Percentiles rank a stretch among this genome's conserved stretches.
Evolutionary conservation across 2,888 invertebrate species (phyloP).

Genomic region (Bimastos eiseni): DNA sequence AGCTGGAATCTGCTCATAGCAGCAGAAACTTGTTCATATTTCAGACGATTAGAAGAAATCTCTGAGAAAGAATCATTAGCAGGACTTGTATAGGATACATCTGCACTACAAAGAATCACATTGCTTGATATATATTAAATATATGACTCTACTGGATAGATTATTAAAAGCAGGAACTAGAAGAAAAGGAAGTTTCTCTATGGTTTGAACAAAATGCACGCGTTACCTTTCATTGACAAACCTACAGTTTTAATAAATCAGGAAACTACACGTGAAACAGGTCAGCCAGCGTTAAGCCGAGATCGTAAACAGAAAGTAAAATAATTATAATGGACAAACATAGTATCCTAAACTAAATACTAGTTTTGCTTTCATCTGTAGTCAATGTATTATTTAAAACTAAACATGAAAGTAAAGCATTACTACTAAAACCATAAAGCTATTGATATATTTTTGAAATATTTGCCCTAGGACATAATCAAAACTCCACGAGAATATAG

Average conservation of each 20-base stretch:
- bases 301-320: background rate
- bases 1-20: background rate
- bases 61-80: background rate
- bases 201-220: background rate
- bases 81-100: background rate
- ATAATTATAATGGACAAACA: background rate
- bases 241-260: no score
- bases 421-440: background rate
- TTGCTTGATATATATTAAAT: no score
- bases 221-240: background rate
- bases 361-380: background rate
- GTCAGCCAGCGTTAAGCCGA: background rate
- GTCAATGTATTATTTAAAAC: background rate
- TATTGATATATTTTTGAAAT: background rate
- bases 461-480: background rate
- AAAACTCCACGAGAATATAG: background rate
- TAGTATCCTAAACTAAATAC: background rate
- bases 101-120: background rate
- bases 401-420: background rate
- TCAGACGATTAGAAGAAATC: background rate
- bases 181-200: background rate
- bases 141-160: background rate
- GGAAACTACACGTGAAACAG: background rate
- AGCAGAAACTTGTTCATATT: background rate
- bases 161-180: background rate